Evolutionary conservation across 2,113 vertebrate genomes (phyloP).

Genomic region (Mionectes macconnelli): DNA sequence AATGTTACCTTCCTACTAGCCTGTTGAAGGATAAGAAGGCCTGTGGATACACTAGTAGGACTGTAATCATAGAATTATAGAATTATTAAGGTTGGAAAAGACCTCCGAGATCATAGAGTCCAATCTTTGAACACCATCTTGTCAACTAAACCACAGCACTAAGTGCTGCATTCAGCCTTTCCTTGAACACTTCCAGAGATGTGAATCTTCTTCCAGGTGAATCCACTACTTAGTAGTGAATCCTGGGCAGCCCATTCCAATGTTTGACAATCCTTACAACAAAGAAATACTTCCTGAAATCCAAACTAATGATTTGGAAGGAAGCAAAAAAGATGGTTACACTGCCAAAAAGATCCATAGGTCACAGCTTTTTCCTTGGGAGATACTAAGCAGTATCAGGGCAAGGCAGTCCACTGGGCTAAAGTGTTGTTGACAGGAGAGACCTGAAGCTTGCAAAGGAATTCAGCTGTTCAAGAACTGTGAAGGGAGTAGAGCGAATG

Average conservation of each 20-base stretch:
- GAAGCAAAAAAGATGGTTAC: background rate
- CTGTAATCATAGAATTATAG: background rate
- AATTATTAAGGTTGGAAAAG: background rate
- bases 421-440: background rate
- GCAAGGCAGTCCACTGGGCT: background rate
- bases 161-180: fast-evolving
- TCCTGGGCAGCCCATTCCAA: background rate
- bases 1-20: background rate
- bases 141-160: background rate
- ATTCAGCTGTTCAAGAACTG: background rate
- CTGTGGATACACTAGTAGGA: background rate
- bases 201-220: too few species aligned
- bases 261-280: fast-evolving
- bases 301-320: background rate
- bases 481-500: background rate
- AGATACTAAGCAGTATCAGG: background rate
- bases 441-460: background rate
- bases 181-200: background rate
- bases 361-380: background rate
- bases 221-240: background rate
- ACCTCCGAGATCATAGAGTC: background rate
- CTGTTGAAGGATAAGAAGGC: background rate
- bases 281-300: background rate
- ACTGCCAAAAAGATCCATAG: background rate
- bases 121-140: background rate